Percentiles rank a stretch among this genome's conserved stretches.
Conservation (phyloP, 2,888 invertebrate genomes). For the Cephus sareptanus region DNA sequence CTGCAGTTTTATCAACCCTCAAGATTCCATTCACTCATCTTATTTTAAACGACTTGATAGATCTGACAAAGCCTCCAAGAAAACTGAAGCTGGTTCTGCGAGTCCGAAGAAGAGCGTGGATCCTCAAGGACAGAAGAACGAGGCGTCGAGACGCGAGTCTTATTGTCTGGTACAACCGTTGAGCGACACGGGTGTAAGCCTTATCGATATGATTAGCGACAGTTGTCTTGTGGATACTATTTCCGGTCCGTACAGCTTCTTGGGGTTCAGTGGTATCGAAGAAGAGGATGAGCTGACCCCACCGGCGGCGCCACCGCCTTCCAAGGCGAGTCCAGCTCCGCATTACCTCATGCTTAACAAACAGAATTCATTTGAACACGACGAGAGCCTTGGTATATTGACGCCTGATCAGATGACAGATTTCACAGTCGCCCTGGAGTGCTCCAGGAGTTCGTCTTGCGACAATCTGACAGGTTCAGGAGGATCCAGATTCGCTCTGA, state of each 20-base stretch:
- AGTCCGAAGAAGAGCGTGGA: not conserved
- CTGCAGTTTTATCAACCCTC: not conserved
- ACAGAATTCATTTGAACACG: slow-evolving; percentile 82
- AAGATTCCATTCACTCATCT: not conserved
- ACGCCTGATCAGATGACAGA: slow-evolving; percentile 90
- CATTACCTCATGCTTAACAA: slow-evolving; percentile 69
- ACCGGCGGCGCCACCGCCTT: slow-evolving; percentile 19
- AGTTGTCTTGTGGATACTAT: slow-evolving; percentile 46
- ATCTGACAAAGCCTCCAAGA: not conserved
- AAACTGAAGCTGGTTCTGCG: not conserved
- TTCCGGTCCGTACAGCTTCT: slow-evolving; percentile 73
- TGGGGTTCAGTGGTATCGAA: slow-evolving; percentile 59
- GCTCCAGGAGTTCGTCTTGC: slow-evolving; percentile 75
- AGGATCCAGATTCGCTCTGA: slow-evolving; percentile 50
- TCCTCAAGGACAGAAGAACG: not conserved
- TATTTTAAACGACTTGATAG: not conserved
- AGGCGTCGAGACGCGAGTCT: not conserved
- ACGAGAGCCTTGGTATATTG: slow-evolving; percentile 87
- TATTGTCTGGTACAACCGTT: not conserved
- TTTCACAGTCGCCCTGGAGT: slow-evolving; percentile 71
- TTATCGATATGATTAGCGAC: slow-evolving; percentile 51
- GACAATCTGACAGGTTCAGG: slow-evolving; percentile 69
- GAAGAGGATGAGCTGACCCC: slow-evolving; percentile 26
- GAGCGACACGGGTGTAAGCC: slow-evolving; percentile 41
- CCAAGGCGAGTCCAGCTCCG: slow-evolving; percentile 35